Percentiles rank a stretch among this genome's conserved stretches.
phyloP scores from a whole-genome alignment of 2,888 invertebrate genomes.

The Lepetodrilus schrolli region DNA sequence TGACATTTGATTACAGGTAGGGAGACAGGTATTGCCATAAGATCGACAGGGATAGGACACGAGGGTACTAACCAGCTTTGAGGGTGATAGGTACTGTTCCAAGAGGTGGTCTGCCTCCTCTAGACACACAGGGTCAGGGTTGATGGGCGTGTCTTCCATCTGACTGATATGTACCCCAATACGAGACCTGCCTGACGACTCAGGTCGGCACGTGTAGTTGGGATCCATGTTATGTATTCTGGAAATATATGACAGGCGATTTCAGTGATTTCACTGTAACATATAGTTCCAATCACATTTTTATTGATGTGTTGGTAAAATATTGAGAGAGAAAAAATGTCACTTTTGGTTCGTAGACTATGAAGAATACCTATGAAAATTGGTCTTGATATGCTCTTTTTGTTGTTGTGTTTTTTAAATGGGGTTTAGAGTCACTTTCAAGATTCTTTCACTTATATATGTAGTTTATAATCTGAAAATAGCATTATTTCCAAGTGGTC shows the following conservation, averaged over 20 bases:
- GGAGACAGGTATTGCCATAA: not conserved
- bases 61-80: not conserved
- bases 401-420: no score
- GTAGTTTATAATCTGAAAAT: no score
- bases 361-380: no score
- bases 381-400: no score
- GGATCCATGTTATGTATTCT: constrained; percentile 48
- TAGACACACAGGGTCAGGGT: constrained; percentile 72
- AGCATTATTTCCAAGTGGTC: no score
- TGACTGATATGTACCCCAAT: constrained; percentile 75
- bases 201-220: constrained; percentile 55
- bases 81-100: constrained; percentile 74
- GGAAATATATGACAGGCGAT: not conserved
- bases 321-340: no score
- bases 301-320: not conserved
- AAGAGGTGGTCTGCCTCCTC: constrained; percentile 73
- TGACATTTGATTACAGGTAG: not conserved
- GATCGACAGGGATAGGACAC: not conserved
- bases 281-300: not conserved
- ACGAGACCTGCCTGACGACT: constrained; percentile 69
- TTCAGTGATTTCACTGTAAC: not conserved
- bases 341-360: no score
- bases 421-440: no score
- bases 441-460: no score
- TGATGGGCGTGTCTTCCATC: constrained; percentile 69